A percentile compares a stretch with the other conserved stretches of the same genome.
phyloP scores from a whole-genome alignment of 2,113 vertebrate species.

The Nycticryphes semicollaris region DNA sequence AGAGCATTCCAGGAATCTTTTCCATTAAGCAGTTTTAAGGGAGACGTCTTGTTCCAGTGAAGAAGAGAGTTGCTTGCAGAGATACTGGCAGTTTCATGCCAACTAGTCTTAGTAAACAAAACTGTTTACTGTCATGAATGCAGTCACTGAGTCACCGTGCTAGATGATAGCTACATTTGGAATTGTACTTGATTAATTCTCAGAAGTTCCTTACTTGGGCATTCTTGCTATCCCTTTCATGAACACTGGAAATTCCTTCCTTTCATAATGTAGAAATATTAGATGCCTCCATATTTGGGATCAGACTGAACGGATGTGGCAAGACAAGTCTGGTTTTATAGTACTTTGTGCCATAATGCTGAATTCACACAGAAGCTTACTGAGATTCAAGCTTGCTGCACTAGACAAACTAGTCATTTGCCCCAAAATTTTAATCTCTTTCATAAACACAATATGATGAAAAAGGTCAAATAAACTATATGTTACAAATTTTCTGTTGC shows the following conservation, averaged over 20 bases:
- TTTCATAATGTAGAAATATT: not conserved
- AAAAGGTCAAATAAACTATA: not conserved
- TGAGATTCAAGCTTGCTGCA: not conserved
- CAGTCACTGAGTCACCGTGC: rapidly evolving
- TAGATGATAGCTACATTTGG: not conserved
- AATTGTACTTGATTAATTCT: not conserved
- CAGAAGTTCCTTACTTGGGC: not conserved
- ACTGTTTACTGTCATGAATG: not conserved
- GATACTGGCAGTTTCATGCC: not conserved
- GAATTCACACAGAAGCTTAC: not conserved
- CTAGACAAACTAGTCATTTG: not conserved
- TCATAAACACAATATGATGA: not conserved
- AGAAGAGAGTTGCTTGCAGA: not conserved
- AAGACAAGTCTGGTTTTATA: not conserved
- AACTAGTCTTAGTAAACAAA: not conserved
- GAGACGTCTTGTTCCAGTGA: not conserved
- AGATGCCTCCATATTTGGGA: not conserved
- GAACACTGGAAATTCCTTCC: not conserved
- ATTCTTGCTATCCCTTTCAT: not conserved
- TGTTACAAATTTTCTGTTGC: conserved; percentile 7
- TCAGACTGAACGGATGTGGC: not conserved
- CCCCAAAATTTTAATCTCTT: not conserved
- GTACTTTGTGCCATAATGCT: not conserved
- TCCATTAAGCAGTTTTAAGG: not conserved
- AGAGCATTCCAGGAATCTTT: not conserved